Evolutionary conservation across 2,797 vertebrate genomes (phyloP).

Genomic region (Darevskia mixta): DNA sequence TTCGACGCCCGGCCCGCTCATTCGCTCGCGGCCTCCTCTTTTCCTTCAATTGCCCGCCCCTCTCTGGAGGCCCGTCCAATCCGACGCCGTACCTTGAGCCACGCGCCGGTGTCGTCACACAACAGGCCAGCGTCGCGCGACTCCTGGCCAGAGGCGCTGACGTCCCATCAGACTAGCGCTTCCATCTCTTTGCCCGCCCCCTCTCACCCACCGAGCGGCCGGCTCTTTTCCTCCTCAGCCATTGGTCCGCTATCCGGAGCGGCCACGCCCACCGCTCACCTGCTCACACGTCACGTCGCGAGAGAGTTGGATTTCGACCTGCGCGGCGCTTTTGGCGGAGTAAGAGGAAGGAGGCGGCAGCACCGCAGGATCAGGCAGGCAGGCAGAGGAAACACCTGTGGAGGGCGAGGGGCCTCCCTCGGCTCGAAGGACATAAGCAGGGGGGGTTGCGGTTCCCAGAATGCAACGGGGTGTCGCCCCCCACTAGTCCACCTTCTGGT

Average conservation of each 20-base stretch:
- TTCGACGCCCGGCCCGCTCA: too few relatives aligned
- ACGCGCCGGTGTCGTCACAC: background rate
- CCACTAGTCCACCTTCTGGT: background rate
- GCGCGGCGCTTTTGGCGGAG: too few relatives aligned
- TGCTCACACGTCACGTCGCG: accelerated
- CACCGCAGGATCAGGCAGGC: too few relatives aligned
- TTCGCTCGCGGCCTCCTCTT: background rate
- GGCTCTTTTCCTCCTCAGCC: background rate
- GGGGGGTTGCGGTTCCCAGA: background rate
- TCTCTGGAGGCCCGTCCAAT: background rate
- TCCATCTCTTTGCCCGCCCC: background rate
- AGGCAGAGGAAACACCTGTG: too few relatives aligned
- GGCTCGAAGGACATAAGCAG: background rate
- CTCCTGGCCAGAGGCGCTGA: background rate
- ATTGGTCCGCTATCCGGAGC: background rate
- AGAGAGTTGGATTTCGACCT: background rate
- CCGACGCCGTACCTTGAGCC: accelerated
- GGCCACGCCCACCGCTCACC: background rate
- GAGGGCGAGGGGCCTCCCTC: background rate
- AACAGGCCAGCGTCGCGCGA: constrained; percentile 23
- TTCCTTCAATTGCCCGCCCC: background rate
- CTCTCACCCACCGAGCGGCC: background rate
- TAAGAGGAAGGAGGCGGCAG: too few relatives aligned
- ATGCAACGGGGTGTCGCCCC: background rate
- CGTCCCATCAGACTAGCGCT: background rate